A percentile compares a stretch with the other conserved stretches of the same genome.
phyloP scores from a whole-genome alignment of 30 jellyfish, hydroid and myxozoan species.

The Hydractinia symbiolongicarpus region DNA sequence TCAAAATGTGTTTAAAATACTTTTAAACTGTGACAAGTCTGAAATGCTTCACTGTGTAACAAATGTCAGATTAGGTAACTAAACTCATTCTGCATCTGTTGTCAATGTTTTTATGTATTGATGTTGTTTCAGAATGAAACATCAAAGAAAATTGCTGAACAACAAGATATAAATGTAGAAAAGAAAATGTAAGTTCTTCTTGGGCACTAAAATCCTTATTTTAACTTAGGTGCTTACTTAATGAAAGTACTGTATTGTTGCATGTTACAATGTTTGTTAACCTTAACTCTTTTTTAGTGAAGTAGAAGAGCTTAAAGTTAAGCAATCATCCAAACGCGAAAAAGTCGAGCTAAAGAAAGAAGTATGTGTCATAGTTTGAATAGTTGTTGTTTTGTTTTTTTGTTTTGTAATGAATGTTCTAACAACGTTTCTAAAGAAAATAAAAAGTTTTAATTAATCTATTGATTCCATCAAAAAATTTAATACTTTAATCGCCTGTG shows the following conservation, averaged over 20 bases:
- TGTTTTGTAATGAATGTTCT: neutral
- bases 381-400: neutral
- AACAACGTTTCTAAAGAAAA: no score
- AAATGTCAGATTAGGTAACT: no score
- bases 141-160: constrained; percentile 46
- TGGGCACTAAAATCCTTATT: neutral
- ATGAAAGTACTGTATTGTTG: no score
- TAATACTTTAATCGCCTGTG: no score
- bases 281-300: constrained; percentile 33
- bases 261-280: neutral
- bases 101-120: neutral
- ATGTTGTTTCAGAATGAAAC: constrained; percentile 45
- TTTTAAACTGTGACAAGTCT: no score
- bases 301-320: constrained; percentile 34
- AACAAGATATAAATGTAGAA: constrained; percentile 27
- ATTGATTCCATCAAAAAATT: no score
- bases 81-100: no score
- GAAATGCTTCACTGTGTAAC: no score
- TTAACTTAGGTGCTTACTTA: no score
- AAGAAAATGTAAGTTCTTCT: constrained; percentile 46
- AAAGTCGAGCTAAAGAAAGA: constrained; percentile 42
- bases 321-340: constrained; percentile 36
- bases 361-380: constrained; percentile 22
- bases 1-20: no score
- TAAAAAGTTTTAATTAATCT: no score